Conservation (phyloP, 2,888 invertebrate species). For the Orthonychiurus folsomi region DNA sequence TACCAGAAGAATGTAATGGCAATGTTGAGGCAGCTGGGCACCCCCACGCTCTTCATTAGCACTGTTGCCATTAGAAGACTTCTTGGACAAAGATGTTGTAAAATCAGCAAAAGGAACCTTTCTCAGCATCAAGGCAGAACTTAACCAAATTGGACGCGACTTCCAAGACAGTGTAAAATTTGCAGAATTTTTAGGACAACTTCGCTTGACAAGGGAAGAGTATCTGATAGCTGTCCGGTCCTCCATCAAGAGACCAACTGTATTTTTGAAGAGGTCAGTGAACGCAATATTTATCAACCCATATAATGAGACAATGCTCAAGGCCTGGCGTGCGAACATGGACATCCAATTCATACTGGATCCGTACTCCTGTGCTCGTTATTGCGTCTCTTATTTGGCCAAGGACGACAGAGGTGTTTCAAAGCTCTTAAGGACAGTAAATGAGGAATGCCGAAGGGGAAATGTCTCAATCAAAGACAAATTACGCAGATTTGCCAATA, state of each 20-base stretch:
- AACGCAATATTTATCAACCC: conserved; percentile 37
- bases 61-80: too few relatives aligned
- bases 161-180: neutral
- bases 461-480: conserved; percentile 36
- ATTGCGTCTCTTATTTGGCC: conserved; percentile 40
- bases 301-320: conserved; percentile 23
- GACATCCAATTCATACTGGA: conserved; percentile 44
- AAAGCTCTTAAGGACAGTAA: conserved; percentile 35
- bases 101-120: neutral
- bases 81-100: too few relatives aligned
- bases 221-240: conserved; percentile 27
- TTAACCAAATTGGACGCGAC: neutral
- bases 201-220: neutral
- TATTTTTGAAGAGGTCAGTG: conserved; percentile 35
- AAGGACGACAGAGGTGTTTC: conserved; percentile 35
- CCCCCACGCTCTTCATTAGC: conserved; percentile 16
- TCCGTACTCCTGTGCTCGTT: conserved; percentile 42
- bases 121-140: neutral
- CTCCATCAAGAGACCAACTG: conserved; percentile 23
- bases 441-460: conserved; percentile 38
- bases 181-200: neutral
- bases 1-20: conserved; percentile 16
- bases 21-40: conserved; percentile 19
- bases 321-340: conserved; percentile 42
- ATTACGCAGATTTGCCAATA: conserved; percentile 20